Evolutionary conservation across 2,113 vertebrate genomes (phyloP).

Genomic region (Actenoides hombroni): DNA sequence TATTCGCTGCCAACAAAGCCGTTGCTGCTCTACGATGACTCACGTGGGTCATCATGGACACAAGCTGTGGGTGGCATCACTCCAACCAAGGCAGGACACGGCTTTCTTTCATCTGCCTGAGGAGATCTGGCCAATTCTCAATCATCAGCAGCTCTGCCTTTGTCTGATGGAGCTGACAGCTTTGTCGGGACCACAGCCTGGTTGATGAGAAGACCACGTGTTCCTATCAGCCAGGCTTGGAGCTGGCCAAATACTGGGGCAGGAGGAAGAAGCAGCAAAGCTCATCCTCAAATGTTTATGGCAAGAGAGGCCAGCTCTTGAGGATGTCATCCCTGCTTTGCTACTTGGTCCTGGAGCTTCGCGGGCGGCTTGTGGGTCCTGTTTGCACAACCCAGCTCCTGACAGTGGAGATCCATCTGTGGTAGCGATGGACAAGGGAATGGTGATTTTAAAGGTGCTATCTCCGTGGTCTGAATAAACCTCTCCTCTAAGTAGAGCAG

Average conservation of each 20-base stretch:
- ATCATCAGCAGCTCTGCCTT: fast-evolving
- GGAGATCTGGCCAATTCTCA: too few relatives aligned
- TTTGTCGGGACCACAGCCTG: neutral
- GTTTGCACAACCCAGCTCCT: neutral
- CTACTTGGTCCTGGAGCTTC: neutral
- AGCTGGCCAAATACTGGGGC: neutral
- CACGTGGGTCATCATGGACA: fast-evolving
- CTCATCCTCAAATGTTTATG: neutral
- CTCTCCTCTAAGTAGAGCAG: neutral
- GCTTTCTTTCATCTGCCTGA: neutral
- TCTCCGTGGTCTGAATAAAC: neutral
- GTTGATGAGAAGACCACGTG: neutral
- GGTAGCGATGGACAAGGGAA: neutral
- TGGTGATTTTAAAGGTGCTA: fast-evolving
- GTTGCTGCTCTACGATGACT: neutral
- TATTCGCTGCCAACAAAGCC: fast-evolving
- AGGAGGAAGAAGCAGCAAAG: neutral
- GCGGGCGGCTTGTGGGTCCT: neutral
- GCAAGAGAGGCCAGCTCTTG: neutral
- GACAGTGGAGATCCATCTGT: neutral
- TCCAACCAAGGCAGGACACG: fast-evolving
- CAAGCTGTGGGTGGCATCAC: neutral
- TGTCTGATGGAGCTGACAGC: neutral
- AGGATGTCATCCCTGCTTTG: neutral
- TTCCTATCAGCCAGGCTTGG: neutral